Evolutionary conservation across 1,140 invertebrate genomes (phyloP).

Genomic region (Bactericera cockerelli): DNA sequence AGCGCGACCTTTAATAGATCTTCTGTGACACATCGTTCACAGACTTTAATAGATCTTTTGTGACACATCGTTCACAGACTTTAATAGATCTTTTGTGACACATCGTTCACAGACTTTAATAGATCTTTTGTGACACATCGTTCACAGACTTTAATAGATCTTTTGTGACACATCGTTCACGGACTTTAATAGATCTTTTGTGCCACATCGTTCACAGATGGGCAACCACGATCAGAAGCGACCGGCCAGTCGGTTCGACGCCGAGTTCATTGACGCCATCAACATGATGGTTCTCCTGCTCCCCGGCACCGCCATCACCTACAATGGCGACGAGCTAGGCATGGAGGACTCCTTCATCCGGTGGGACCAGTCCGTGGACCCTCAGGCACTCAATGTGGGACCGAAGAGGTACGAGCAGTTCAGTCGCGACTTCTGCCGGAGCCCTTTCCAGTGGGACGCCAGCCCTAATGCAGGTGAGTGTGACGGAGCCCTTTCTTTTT

Average conservation of each 20-base stretch:
- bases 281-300: conserved; percentile 49
- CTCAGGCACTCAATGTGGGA: conserved; percentile 25
- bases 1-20: too few species aligned
- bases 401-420: conserved; percentile 31
- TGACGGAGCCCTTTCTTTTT: conserved; percentile 25
- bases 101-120: too few species aligned
- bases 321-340: conserved; percentile 64
- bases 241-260: conserved; percentile 38
- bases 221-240: conserved; percentile 48
- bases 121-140: too few species aligned
- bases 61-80: too few species aligned
- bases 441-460: conserved; percentile 58
- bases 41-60: too few species aligned
- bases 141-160: too few species aligned
- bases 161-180: too few species aligned
- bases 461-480: conserved; percentile 35
- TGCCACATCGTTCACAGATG: conserved; percentile 31
- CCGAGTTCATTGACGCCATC: conserved; percentile 40
- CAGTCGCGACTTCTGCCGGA: conserved; percentile 45
- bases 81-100: too few species aligned
- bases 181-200: too few species aligned
- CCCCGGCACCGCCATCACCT: conserved; percentile 54
- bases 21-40: too few species aligned
- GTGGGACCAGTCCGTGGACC: conserved; percentile 36
- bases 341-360: conserved; percentile 46